These are phyloP conservation scores for Agelaius phoeniceus DNA, from an alignment of 2,113 vertebrate genomes.

Conservation along the genomic window DNA sequence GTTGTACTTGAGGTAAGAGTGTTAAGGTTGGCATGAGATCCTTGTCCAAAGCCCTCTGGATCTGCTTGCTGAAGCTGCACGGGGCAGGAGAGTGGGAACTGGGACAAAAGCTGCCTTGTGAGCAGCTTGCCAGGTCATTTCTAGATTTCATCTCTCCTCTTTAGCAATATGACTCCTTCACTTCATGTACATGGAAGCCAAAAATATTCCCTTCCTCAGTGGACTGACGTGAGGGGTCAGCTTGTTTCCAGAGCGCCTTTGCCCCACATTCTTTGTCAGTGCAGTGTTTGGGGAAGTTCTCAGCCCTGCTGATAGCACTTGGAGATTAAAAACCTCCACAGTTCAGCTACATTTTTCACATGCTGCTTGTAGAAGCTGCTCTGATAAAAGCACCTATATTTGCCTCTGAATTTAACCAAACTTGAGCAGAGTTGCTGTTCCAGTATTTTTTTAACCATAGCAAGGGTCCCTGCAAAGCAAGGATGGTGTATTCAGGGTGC, in stretches of 20 bases:
- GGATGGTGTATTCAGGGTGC: neutral
- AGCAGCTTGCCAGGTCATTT: slow-evolving; percentile 14
- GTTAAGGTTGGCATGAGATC: neutral
- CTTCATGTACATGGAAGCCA: neutral
- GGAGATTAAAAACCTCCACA: neutral
- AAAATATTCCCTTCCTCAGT: neutral
- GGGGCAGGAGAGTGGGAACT: neutral
- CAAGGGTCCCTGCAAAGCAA: neutral
- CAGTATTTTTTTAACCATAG: neutral
- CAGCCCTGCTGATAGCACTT: neutral
- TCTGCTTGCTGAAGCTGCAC: neutral
- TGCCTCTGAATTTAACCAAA: neutral
- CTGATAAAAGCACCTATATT: neutral
- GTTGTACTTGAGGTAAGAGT: slow-evolving; percentile 20
- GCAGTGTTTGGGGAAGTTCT: neutral
- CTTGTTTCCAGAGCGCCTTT: slow-evolving; percentile 1
- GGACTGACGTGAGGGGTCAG: neutral
- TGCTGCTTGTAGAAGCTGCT: neutral
- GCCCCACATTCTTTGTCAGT: neutral
- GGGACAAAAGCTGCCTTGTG: neutral
- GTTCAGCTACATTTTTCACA: neutral
- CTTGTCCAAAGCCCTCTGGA: neutral
- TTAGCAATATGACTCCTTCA: slow-evolving; percentile 7
- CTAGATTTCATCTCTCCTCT: slow-evolving; percentile 30
- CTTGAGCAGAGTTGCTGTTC: neutral